Base-by-base conservation (phyloP, 2,113 vertebrate genomes). In the Nibea albiflora region DNA sequence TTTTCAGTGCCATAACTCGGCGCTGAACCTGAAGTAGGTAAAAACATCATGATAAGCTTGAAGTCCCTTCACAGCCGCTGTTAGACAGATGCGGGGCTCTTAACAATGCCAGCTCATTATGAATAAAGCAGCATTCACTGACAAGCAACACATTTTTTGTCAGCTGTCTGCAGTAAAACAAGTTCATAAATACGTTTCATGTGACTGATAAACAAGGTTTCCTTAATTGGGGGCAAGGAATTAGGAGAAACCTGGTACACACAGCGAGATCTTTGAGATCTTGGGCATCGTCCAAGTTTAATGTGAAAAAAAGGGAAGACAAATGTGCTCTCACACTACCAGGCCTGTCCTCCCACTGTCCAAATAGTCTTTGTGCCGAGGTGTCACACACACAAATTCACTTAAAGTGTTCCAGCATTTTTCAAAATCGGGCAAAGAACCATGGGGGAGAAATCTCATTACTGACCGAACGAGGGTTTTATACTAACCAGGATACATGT, bases 101-200 rank as follows among this genome's bases (percentile, higher is more conserved):
- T 65, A 50, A 72, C 57, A 65, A 12, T 39, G 56, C 24, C 52
- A 77, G 26, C 28, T 60, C 3, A 78, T 80, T 75, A 71, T 74
- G 71, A 71, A 50, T 14, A 39, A 52, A 73, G 62, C 24, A 14
- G 2, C 24, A 50, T 58, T 74, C 16, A 42, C 10, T 3, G 17
- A 50, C n/a, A 52, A 70, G 49, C 24, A 57, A 70, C 5, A 57
- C 11, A 35, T 19, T 39, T 39, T 39, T 39, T 22, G 6, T 62
- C 17, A 54, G 26, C 19, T 35, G 16, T 17, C 19, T 47, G 39
- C 14, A 63, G 16, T 6, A 39, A 22, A 65, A 46, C 49, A 35
- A 67, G 12, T 63, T 58, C 10, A 61, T n/a, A 22, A 28, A 67
- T 35, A 39, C 8, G 1, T 39, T 39, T 39, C 35, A 39, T 9